Conservation (phyloP, 2,113 vertebrate species). For the Cygnus atratus region DNA sequence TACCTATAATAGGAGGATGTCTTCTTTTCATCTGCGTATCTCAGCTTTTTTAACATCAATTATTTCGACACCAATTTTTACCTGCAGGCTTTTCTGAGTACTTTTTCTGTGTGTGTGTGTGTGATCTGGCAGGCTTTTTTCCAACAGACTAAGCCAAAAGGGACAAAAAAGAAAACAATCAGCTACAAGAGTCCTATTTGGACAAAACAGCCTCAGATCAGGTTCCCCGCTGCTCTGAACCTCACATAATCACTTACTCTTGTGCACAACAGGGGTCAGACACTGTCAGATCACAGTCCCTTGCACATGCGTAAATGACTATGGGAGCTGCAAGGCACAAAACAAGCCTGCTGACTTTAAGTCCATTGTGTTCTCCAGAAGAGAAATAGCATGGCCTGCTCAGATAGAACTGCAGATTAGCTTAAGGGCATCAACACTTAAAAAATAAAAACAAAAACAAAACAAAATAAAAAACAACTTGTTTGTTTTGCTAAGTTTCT, state of each 20-base stretch:
- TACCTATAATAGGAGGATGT: background rate
- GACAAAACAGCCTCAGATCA: slow-evolving; percentile 8
- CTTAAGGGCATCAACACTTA: background rate
- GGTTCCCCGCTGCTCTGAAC: slow-evolving; percentile 4
- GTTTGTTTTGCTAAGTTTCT: background rate
- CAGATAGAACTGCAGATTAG: background rate
- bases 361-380: background rate
- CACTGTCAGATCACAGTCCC: background rate
- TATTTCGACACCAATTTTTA: slow-evolving; percentile 12
- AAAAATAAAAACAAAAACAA: background rate
- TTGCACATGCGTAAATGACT: background rate
- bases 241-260: background rate
- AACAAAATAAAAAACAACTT: background rate
- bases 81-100: slow-evolving; percentile 2
- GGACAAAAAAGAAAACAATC: background rate
- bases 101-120: background rate
- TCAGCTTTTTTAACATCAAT: background rate
- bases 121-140: background rate
- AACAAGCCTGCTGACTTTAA: background rate
- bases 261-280: background rate
- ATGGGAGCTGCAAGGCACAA: background rate
- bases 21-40: slow-evolving; percentile 1
- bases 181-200: background rate
- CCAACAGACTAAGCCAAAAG: slow-evolving; percentile 3
- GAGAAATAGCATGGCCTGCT: background rate